Conservation (phyloP, 2,888 invertebrate species). For the Caenorhabditis sp. region DNA sequence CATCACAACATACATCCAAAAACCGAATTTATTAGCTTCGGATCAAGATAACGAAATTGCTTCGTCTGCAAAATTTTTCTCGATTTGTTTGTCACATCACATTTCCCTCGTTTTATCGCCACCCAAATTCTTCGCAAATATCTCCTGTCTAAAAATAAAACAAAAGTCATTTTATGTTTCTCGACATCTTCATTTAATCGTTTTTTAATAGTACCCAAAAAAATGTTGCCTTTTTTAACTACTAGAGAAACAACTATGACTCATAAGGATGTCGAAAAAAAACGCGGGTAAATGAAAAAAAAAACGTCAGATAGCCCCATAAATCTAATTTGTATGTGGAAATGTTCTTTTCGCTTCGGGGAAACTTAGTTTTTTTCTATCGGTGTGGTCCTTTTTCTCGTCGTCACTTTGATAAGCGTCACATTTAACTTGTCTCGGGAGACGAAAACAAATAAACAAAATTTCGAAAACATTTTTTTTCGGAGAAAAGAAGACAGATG, state of each 20-base stretch:
- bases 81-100: background rate
- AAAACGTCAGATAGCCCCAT: constrained; percentile 1
- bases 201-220: too few relatives aligned
- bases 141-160: too few relatives aligned
- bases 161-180: too few relatives aligned
- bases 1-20: background rate
- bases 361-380: background rate
- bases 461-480: background rate
- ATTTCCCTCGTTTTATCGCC: background rate
- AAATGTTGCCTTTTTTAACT: too few relatives aligned
- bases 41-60: background rate
- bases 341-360: background rate
- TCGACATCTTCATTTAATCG: background rate
- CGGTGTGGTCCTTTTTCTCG: background rate
- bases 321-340: background rate
- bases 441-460: background rate
- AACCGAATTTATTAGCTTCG: background rate
- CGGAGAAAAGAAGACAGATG: background rate
- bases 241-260: background rate
- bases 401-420: background rate
- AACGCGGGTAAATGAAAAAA: background rate
- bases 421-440: background rate
- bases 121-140: background rate
- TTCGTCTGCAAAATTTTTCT: background rate
- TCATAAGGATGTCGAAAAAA: background rate